phyloP scores from a whole-genome alignment of 2,113 vertebrate species.

The Lepisosteus osseus region DNA sequence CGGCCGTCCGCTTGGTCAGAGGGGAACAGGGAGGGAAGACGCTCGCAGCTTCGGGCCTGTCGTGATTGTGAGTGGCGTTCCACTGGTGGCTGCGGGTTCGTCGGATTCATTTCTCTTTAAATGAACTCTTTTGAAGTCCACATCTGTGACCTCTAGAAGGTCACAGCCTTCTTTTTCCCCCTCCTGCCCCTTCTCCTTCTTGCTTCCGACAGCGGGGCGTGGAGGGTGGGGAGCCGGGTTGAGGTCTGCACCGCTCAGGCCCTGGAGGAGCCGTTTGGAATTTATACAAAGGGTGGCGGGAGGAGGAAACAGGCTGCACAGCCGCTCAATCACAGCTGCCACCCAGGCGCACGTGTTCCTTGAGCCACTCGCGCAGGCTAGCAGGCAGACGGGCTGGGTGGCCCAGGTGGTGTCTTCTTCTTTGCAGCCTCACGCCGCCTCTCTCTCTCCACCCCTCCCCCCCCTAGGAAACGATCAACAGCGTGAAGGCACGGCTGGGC shows the following conservation, averaged over 20 bases:
- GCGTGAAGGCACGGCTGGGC: slow-evolving; percentile 84
- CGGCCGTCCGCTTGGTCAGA: too few species aligned
- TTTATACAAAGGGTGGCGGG: neutral
- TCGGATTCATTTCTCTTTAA: too few species aligned
- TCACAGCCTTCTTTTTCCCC: too few species aligned
- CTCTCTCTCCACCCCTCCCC: slow-evolving; percentile 37
- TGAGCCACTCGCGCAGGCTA: neutral
- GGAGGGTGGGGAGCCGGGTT: too few species aligned
- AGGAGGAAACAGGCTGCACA: neutral
- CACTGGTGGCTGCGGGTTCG: too few species aligned
- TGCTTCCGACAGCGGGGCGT: too few species aligned
- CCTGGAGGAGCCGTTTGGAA: neutral
- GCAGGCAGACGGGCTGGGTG: slow-evolving; percentile 8
- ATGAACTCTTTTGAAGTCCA: too few species aligned
- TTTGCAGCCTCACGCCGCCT: neutral
- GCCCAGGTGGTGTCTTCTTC: neutral
- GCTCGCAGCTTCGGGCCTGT: too few species aligned
- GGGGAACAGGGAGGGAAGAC: too few species aligned
- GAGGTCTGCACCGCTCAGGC: neutral
- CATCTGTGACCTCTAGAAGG: too few species aligned
- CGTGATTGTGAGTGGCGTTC: too few species aligned
- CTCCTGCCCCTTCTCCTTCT: too few species aligned
- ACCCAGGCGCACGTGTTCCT: neutral
- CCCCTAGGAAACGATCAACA: slow-evolving; percentile 89
- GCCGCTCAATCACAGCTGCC: neutral